Evolutionary conservation across 2,888 invertebrate genomes (phyloP).

Genomic region (Pseudanteris insignis): DNA sequence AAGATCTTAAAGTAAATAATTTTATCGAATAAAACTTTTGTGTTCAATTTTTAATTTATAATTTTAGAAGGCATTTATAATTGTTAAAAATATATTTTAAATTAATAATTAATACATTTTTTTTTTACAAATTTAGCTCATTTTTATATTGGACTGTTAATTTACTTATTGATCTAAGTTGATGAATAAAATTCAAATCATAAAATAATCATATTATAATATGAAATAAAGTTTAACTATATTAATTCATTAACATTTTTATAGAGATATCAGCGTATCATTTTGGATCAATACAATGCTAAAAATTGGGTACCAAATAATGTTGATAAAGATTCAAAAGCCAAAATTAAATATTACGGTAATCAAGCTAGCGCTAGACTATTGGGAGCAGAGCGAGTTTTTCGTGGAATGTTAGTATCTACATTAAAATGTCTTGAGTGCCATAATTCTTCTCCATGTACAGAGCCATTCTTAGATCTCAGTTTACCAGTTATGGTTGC

Average conservation of each 20-base stretch:
- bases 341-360: slow-evolving; percentile 84
- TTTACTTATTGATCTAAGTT: too few relatives aligned
- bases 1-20: slow-evolving; percentile 68
- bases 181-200: too few relatives aligned
- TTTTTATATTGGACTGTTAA: too few relatives aligned
- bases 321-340: slow-evolving; percentile 79
- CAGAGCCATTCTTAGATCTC: slow-evolving; percentile 93
- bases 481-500: slow-evolving; percentile 87
- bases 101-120: slow-evolving; percentile 1
- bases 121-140: neutral
- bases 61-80: too few relatives aligned
- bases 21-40: neutral
- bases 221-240: too few relatives aligned
- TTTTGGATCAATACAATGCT: slow-evolving; percentile 80
- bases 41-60: neutral
- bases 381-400: slow-evolving; percentile 87
- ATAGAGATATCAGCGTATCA: slow-evolving; percentile 83
- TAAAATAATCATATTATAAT: too few relatives aligned
- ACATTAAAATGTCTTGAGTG: slow-evolving; percentile 91
- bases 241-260: slow-evolving; percentile 6
- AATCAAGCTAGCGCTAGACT: slow-evolving; percentile 81
- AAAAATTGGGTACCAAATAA: slow-evolving; percentile 71
- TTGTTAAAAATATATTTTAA: neutral
- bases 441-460: slow-evolving; percentile 83
- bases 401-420: slow-evolving; percentile 91